A percentile compares a stretch with the other conserved stretches of the same genome.
phyloP scores from a whole-genome alignment of 2,797 vertebrate genomes.

The Anguilla obscura region DNA sequence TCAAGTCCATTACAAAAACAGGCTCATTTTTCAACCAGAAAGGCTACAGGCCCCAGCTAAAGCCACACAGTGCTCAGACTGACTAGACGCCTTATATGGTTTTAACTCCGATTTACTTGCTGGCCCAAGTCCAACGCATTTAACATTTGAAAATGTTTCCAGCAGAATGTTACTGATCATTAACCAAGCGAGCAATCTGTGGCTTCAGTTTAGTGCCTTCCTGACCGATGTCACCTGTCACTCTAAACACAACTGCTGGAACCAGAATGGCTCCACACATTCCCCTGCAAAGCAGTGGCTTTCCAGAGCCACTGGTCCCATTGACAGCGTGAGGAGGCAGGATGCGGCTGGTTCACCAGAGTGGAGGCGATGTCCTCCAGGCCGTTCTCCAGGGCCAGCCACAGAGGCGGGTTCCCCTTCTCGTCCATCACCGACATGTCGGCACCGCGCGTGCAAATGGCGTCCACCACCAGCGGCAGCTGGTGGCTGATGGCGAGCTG shows the following conservation, averaged over 20 bases:
- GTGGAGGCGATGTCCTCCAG: constrained; percentile 97
- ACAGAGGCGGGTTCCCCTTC: constrained; percentile 89
- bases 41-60: neutral
- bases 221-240: neutral
- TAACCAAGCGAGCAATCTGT: neutral
- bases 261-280: neutral
- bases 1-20: neutral
- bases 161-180: neutral
- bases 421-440: constrained; percentile 96
- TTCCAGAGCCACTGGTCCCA: neutral
- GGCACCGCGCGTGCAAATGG: constrained; percentile 94
- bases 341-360: constrained; percentile 74
- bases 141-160: neutral
- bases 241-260: neutral
- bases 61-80: neutral
- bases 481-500: constrained; percentile 95
- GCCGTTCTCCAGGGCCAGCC: constrained; percentile 87
- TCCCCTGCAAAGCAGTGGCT: neutral
- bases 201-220: neutral
- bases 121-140: neutral
- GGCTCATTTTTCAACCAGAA: neutral
- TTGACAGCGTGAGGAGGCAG: neutral
- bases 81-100: neutral
- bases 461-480: constrained; percentile 94
- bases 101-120: neutral